Evolutionary conservation across 2,113 vertebrate genomes (phyloP).

Genomic region (Microtus oregoni): DNA sequence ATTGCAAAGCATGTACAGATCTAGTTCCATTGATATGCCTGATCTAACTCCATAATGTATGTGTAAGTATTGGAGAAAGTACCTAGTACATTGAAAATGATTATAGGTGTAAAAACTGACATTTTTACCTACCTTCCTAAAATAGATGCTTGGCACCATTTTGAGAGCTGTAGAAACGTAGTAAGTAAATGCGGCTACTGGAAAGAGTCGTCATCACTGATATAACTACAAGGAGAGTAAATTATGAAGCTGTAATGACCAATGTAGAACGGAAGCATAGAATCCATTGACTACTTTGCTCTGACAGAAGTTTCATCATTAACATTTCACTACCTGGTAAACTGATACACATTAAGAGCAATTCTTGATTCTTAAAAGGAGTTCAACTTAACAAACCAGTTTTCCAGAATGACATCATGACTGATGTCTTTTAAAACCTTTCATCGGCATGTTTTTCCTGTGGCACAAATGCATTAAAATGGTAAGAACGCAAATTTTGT

Average conservation of each 20-base stretch:
- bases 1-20: background rate
- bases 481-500: background rate
- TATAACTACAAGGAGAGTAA: background rate
- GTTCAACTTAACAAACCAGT: background rate
- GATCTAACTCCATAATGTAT: no score
- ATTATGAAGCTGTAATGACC: background rate
- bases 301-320: background rate
- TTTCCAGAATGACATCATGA: background rate
- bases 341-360: background rate
- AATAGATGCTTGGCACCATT: background rate
- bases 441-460: background rate
- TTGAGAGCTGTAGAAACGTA: background rate
- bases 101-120: constrained; percentile 7
- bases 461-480: background rate
- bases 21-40: background rate
- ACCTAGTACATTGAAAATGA: background rate
- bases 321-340: background rate
- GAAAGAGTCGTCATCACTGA: background rate
- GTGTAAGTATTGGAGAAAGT: background rate
- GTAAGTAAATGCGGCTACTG: background rate
- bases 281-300: background rate
- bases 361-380: constrained; percentile 9
- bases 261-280: background rate
- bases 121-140: background rate
- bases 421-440: background rate